Evolutionary conservation across 2,888 invertebrate genomes (phyloP).

Genomic region (Pheosia gnoma): DNA sequence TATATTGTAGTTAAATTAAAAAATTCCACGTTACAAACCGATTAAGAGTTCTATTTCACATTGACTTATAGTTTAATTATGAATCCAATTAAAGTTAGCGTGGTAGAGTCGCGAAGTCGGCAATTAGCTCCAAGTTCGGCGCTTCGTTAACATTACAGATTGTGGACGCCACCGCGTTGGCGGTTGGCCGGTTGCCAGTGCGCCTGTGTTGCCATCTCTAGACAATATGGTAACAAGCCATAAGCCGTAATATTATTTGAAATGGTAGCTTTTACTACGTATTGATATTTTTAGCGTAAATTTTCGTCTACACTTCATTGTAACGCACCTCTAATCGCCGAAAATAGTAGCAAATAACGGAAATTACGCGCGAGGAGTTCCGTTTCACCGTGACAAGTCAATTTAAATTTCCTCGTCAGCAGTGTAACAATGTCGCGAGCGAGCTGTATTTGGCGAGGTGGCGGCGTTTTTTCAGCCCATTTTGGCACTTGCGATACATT

Average conservation of each 20-base stretch:
- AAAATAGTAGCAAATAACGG: too few species aligned
- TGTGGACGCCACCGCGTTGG: not conserved
- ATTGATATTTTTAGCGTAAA: too few species aligned
- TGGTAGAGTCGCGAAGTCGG: constrained; percentile 33
- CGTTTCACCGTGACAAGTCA: too few species aligned
- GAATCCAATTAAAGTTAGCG: constrained; percentile 1
- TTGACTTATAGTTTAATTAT: not conserved
- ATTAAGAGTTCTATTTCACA: not conserved
- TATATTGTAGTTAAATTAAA: too few species aligned
- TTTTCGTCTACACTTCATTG: too few species aligned
- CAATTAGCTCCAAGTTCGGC: constrained; percentile 50
- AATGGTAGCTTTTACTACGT: not conserved
- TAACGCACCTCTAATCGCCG: too few species aligned
- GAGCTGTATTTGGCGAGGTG: too few species aligned
- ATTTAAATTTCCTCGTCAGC: too few species aligned
- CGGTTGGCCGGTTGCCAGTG: constrained; percentile 29
- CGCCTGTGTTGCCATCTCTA: not conserved
- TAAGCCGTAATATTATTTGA: not conserved
- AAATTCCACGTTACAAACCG: not conserved
- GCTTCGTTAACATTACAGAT: constrained; percentile 25
- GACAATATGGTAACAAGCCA: not conserved
- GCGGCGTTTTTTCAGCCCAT: too few species aligned
- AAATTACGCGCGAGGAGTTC: too few species aligned
- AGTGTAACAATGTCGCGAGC: too few species aligned
- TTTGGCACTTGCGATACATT: too few species aligned